phyloP scores from a whole-genome alignment of 2,888 invertebrate genomes.

The Poecilobothrus nobilitatus region DNA sequence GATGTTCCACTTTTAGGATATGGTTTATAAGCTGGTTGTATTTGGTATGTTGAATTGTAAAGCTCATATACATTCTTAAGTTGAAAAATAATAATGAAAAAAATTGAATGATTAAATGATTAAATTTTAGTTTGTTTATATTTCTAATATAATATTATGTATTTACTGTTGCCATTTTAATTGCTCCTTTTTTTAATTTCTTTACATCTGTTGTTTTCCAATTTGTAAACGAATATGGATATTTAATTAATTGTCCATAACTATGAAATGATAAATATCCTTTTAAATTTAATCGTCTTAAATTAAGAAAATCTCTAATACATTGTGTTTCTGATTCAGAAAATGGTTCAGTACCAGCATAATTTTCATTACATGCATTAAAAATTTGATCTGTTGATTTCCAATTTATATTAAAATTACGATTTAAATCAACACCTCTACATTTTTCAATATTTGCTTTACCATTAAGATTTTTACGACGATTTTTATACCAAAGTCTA shows the following conservation, averaged over 20 bases:
- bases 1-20: slow-evolving; percentile 28
- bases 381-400: slow-evolving; percentile 57
- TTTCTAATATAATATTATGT: too few species aligned
- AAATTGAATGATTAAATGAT: not conserved
- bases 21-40: slow-evolving; percentile 32
- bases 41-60: slow-evolving; percentile 24
- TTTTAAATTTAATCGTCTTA: not conserved
- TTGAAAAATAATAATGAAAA: not conserved
- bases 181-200: slow-evolving; percentile 51
- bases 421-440: slow-evolving; percentile 69
- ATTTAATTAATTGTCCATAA: slow-evolving; percentile 67
- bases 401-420: slow-evolving; percentile 85
- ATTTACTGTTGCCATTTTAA: slow-evolving; percentile 52
- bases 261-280: slow-evolving; percentile 46
- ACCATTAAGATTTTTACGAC: slow-evolving; percentile 42
- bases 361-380: slow-evolving; percentile 69
- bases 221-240: slow-evolving; percentile 70
- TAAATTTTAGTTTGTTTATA: slow-evolving; percentile 25
- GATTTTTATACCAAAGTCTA: slow-evolving; percentile 76
- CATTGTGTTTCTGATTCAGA: slow-evolving; percentile 79
- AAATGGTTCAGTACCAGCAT: slow-evolving; percentile 62
- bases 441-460: slow-evolving; percentile 42
- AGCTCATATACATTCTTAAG: too few species aligned
- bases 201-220: slow-evolving; percentile 56
- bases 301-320: slow-evolving; percentile 25